phyloP scores from a whole-genome alignment of 2,888 invertebrate genomes.

The Trichogramma evanescens region DNA sequence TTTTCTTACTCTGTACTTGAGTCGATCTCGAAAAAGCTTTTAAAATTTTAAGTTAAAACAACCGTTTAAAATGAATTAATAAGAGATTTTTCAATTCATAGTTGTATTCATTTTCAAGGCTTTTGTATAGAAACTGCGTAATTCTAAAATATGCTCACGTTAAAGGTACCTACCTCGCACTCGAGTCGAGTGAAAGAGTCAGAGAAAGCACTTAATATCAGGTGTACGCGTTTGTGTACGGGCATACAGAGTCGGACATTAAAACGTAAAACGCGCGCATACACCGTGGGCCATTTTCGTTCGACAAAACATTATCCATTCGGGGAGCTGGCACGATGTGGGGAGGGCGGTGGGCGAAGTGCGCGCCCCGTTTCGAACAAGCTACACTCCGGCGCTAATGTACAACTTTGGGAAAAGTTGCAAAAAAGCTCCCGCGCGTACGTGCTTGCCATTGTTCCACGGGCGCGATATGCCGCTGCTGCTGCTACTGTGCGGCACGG shows the following conservation, averaged over 20 bases:
- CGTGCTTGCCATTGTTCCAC: conserved; percentile 9
- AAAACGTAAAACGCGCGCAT: conserved; percentile 14
- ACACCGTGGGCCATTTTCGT: conserved; percentile 2
- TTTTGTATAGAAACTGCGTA: too few relatives aligned
- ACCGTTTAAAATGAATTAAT: not conserved
- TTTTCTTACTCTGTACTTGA: too few relatives aligned
- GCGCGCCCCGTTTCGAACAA: conserved; percentile 7
- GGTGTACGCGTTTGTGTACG: conserved; percentile 5
- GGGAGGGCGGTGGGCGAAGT: conserved; percentile 8
- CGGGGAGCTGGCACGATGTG: conserved; percentile 7
- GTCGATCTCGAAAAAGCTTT: not conserved
- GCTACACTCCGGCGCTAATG: not conserved
- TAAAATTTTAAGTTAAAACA: not conserved
- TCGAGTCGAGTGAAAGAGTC: not conserved
- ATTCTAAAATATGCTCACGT: too few relatives aligned
- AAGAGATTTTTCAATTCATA: not conserved
- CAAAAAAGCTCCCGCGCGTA: not conserved
- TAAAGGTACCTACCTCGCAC: too few relatives aligned
- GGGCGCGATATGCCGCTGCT: not conserved
- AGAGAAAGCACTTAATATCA: conserved; percentile 17
- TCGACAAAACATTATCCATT: conserved; percentile 22
- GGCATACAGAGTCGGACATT: conserved; percentile 1
- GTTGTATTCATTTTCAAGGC: too few relatives aligned
- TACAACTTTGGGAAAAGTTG: conserved; percentile 6
- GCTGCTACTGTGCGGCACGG: not conserved